These are phyloP conservation scores for Trissolcus brochymenae DNA, from an alignment of 2,888 invertebrate species.

Conservation along the genomic window DNA sequence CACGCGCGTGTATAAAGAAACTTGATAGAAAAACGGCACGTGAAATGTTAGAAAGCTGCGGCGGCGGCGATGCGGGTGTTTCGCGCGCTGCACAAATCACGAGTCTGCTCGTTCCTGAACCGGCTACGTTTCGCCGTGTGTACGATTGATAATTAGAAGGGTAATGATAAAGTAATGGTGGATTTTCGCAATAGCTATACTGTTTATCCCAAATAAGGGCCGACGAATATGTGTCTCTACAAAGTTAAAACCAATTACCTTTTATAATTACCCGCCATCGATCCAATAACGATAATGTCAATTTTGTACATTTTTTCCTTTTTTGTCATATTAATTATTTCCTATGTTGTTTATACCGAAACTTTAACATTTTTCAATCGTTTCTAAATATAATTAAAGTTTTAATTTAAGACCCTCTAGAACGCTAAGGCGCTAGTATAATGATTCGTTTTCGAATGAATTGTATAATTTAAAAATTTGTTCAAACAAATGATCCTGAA, in stretches of 20 bases:
- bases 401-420: no score
- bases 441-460: no score
- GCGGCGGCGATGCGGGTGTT: slow-evolving; percentile 52
- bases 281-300: slow-evolving; percentile 34
- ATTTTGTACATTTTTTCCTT: slow-evolving; percentile 29
- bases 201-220: slow-evolving; percentile 52
- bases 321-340: no score
- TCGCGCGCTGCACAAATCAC: slow-evolving; percentile 55
- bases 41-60: slow-evolving; percentile 55
- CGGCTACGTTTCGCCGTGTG: slow-evolving; percentile 48
- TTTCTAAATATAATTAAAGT: no score
- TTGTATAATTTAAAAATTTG: no score
- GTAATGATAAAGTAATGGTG: slow-evolving; percentile 58
- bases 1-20: slow-evolving; percentile 24
- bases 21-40: slow-evolving; percentile 41
- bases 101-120: slow-evolving; percentile 41
- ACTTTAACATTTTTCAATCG: no score
- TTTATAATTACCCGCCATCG: slow-evolving; percentile 37
- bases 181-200: slow-evolving; percentile 48
- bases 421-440: no score
- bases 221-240: slow-evolving; percentile 38
- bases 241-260: slow-evolving; percentile 43
- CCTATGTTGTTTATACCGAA: no score
- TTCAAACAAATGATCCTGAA: no score
- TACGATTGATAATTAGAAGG: slow-evolving; percentile 60